Evolutionary conservation across 2,113 vertebrate genomes (phyloP), one percentile per base, ranked within the genome.

Genomic region (Cercopithecus mona): DNA sequence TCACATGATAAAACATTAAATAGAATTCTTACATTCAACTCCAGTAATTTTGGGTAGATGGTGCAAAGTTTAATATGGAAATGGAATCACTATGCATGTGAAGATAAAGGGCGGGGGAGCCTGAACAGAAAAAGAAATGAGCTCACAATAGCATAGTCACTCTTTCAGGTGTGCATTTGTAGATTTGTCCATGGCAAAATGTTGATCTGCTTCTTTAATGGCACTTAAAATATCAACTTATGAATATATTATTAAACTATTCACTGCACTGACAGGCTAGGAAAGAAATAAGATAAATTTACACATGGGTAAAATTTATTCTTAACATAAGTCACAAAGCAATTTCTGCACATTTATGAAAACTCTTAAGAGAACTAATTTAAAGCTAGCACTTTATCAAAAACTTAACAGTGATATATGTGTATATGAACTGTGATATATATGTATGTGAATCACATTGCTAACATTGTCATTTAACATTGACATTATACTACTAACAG

Each of bases 271-370:
- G 82, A 88, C 32, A 82, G 64, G 35, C 12, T 80, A 45, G 64
- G 22, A 94, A 7, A 84, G 2, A 82, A 68, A 82, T 9, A 88
- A 79, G 14, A 73, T 12, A 66, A 86, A 82, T 92, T 92, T 96
- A 59, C 45, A 80, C 72, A 32, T 55, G 23, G 59, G n/a, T 83
- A 87, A 97, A 92, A 82, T 89, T 78, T 93, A 94, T 87, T 94
- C 38, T 50, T 93, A 93, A 95, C 88, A 38, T 64, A 95, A 96
- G 48, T 92, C 82, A 68, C 45, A 86, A 92, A 84, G 25, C 16
- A 95, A 94, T 87, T 79, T 88, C 50, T 90, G 48, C 52, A 92
- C 55, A 80, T 91, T 96, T 92, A 94, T 88, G 82, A 90, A 91
- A 84, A 86, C 20, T 90, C n/a, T 48, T 93, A 75, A 96, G 75